Evolutionary conservation across 2,888 invertebrate species (phyloP).

Genomic region (Acanthosepion pharaonis): DNA sequence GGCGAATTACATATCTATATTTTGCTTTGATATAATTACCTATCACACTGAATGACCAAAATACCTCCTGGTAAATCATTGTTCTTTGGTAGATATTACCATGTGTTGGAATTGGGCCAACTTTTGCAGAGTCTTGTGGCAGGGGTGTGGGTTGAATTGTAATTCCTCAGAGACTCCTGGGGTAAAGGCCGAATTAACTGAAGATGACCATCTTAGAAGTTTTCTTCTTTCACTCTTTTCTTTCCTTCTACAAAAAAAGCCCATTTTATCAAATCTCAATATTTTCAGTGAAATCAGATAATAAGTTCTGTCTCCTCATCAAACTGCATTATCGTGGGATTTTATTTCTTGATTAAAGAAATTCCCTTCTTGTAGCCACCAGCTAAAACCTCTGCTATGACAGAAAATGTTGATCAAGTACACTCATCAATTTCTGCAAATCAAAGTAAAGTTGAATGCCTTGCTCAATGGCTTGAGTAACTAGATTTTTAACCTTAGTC

Average conservation of each 20-base stretch:
- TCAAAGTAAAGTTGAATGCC: neutral
- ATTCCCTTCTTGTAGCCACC: neutral
- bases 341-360: conserved; percentile 33
- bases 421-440: neutral
- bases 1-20: neutral
- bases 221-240: neutral
- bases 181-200: neutral
- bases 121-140: neutral
- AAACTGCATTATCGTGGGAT: neutral
- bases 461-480: no score
- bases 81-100: conserved; percentile 21
- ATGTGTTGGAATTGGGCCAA: neutral
- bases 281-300: conserved; percentile 6
- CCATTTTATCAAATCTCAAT: neutral
- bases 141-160: neutral
- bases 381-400: neutral
- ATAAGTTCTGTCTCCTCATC: neutral
- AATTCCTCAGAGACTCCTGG: neutral
- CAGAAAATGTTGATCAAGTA: neutral
- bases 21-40: conserved; percentile 33
- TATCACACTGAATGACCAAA: conserved; percentile 20
- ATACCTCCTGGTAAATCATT: neutral
- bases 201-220: conserved; percentile 33
- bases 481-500: no score
- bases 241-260: neutral